Conservation (phyloP, 2,113 vertebrate species). For the Cercocebus atys region DNA sequence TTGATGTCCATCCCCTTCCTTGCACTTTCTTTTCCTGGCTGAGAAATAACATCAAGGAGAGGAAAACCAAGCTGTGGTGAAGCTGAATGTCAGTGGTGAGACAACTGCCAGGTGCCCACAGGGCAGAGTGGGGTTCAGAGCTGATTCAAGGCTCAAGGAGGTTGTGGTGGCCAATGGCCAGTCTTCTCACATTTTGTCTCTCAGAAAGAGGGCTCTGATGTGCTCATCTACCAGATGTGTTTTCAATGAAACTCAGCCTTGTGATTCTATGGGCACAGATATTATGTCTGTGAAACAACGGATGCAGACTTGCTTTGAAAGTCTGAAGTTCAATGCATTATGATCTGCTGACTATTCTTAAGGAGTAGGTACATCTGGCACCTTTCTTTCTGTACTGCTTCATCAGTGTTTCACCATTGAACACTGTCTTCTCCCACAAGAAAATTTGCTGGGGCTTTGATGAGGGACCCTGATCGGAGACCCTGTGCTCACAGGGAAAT, state of each 20-base stretch:
- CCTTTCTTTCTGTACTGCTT: background rate
- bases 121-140: background rate
- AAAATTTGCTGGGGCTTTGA: background rate
- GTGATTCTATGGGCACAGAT: background rate
- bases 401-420: background rate
- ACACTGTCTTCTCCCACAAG: background rate
- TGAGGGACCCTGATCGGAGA: background rate
- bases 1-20: fast-evolving
- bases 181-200: background rate
- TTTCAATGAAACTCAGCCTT: background rate
- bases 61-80: background rate
- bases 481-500: background rate
- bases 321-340: background rate
- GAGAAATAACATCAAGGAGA: fast-evolving
- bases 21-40: too few relatives aligned
- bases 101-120: too few relatives aligned
- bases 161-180: too few relatives aligned
- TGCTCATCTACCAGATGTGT: too few relatives aligned
- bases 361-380: background rate
- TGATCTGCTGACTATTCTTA: background rate
- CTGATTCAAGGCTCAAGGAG: fast-evolving
- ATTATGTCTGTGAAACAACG: background rate
- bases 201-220: background rate
- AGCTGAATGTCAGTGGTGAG: background rate
- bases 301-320: background rate